phyloP scores from a whole-genome alignment of 2,888 invertebrate species.

The Macrostomum cliftonense region DNA sequence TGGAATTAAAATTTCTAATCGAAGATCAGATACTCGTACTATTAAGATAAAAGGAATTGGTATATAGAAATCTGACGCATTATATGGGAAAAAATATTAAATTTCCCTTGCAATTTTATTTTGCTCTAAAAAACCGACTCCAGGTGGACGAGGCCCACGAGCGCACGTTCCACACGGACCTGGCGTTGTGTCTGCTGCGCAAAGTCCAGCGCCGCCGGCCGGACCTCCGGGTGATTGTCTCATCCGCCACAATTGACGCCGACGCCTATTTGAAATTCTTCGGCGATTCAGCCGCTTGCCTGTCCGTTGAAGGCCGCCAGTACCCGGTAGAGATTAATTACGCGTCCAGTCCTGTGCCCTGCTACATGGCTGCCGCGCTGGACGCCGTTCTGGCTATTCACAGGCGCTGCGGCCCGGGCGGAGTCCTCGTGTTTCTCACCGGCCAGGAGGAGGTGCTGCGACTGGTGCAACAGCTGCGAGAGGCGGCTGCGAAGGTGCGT shows the following conservation, averaged over 20 bases:
- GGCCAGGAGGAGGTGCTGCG: constrained; percentile 35
- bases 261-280: constrained; percentile 43
- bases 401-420: constrained; percentile 51
- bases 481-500: constrained; percentile 15
- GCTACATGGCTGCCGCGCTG: constrained; percentile 68
- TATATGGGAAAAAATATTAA: no score
- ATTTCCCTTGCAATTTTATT: no score
- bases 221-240: constrained; percentile 62
- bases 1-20: no score
- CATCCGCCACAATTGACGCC: constrained; percentile 87
- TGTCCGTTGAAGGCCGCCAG: constrained; percentile 69
- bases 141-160: constrained; percentile 74
- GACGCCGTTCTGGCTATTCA: constrained; percentile 77
- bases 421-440: constrained; percentile 60
- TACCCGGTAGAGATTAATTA: constrained; percentile 72
- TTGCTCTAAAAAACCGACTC: no score
- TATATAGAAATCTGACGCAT: no score
- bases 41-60: no score
- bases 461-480: constrained; percentile 15
- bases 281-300: constrained; percentile 48
- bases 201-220: constrained; percentile 46
- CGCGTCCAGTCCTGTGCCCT: constrained; percentile 52
- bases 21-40: no score
- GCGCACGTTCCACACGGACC: constrained; percentile 72
- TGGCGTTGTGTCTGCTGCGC: constrained; percentile 73